Percentiles rank a stretch among this genome's conserved stretches.
Evolutionary conservation across 2,888 invertebrate species (phyloP).

Genomic region (Poecilobothrus nobilitatus): DNA sequence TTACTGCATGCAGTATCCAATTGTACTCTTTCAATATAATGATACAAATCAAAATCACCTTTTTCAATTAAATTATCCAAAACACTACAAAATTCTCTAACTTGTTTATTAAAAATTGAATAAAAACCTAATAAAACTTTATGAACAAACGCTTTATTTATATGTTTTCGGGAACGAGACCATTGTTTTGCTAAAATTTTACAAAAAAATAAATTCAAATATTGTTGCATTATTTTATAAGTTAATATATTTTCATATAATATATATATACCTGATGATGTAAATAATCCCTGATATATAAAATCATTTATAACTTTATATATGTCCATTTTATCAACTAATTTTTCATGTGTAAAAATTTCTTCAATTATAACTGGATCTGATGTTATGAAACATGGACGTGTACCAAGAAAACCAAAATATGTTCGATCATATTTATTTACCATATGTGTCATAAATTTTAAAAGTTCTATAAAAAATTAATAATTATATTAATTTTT

Average conservation of each 20-base stretch:
- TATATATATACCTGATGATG: constrained; percentile 17
- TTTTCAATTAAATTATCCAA: neutral
- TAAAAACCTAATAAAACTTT: constrained; percentile 16
- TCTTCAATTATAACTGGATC: constrained; percentile 24
- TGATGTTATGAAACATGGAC: constrained; percentile 21
- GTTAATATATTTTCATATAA: neutral
- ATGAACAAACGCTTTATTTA: constrained; percentile 21
- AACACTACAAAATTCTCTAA: neutral
- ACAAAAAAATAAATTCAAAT: neutral
- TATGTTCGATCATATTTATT: neutral
- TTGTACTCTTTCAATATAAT: neutral
- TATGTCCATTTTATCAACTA: constrained; percentile 23
- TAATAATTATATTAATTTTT: too few species aligned
- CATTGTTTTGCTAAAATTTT: constrained; percentile 17
- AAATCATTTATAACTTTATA: constrained; percentile 17
- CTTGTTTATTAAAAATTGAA: constrained; percentile 17
- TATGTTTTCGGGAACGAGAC: constrained; percentile 17
- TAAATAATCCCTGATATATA: constrained; percentile 16
- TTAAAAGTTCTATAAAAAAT: neutral
- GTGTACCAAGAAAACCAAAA: constrained; percentile 17
- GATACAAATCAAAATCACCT: neutral
- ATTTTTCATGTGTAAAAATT: constrained; percentile 23
- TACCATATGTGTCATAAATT: neutral
- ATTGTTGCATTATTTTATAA: neutral
- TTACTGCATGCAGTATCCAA: constrained; percentile 2